Evolutionary conservation across 2,888 invertebrate genomes (phyloP).

Genomic region (Drepanosiphum platanoidis): DNA sequence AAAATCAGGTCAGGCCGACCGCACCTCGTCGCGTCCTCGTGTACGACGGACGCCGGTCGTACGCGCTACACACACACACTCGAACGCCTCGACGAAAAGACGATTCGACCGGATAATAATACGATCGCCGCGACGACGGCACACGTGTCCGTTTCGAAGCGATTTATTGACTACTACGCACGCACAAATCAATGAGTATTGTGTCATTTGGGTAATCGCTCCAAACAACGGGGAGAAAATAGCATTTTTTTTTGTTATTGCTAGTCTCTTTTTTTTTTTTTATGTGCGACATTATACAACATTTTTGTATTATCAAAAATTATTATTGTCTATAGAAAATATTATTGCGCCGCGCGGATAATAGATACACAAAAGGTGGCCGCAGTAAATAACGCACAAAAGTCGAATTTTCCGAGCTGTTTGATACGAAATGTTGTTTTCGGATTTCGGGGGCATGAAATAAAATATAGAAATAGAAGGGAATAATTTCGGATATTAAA

Average conservation of each 20-base stretch:
- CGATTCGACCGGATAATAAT: slow-evolving; percentile 37
- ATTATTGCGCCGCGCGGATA: slow-evolving; percentile 17
- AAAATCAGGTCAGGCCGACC: slow-evolving; percentile 39
- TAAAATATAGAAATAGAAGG: background rate
- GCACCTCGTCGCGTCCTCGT: background rate
- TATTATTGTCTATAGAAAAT: slow-evolving; percentile 25
- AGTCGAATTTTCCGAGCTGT: slow-evolving; percentile 61
- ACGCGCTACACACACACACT: background rate
- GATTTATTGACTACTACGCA: slow-evolving; percentile 36
- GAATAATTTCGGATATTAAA: slow-evolving; percentile 59
- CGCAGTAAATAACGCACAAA: slow-evolving; percentile 44
- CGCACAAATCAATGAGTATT: slow-evolving; percentile 27
- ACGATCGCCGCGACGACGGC: background rate
- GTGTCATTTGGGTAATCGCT: slow-evolving; percentile 42
- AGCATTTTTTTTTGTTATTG: slow-evolving; percentile 11
- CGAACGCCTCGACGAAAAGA: background rate
- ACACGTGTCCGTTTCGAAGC: slow-evolving; percentile 20
- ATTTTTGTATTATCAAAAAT: background rate
- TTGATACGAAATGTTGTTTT: slow-evolving; percentile 60
- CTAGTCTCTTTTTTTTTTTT: slow-evolving; percentile 23
- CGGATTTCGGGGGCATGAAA: slow-evolving; percentile 34
- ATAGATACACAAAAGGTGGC: slow-evolving; percentile 40
- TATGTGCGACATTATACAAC: slow-evolving; percentile 7
- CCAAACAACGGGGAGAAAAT: slow-evolving; percentile 20
- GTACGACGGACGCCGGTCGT: background rate